Percentiles rank a stretch among this genome's conserved stretches.
Evolutionary conservation across 2,797 vertebrate species (phyloP).

Genomic region (Darevskia mixta): DNA sequence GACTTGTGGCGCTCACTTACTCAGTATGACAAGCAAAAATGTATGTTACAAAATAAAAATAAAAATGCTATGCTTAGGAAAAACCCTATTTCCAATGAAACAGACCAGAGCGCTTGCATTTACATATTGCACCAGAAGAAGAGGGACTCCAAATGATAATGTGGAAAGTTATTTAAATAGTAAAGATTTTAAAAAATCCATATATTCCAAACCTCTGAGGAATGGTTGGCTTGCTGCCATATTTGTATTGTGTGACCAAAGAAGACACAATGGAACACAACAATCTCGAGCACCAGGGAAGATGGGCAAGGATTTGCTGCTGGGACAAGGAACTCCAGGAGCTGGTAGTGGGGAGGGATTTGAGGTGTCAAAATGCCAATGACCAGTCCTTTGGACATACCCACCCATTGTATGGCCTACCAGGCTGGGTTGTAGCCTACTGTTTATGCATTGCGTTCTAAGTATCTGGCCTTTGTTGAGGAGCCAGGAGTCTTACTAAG

Average conservation of each 20-base stretch:
- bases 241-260: not conserved
- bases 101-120: too few relatives aligned
- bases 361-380: not conserved
- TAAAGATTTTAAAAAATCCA: too few relatives aligned
- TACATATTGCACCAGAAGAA: not conserved
- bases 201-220: not conserved
- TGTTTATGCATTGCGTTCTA: not conserved
- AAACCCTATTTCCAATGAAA: not conserved
- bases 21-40: not conserved
- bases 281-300: not conserved
- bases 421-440: not conserved
- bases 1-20: not conserved
- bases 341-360: too few relatives aligned
- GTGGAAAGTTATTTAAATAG: too few relatives aligned
- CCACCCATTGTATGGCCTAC: not conserved
- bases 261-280: not conserved
- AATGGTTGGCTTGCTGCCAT: not conserved
- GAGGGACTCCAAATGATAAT: not conserved
- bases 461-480: not conserved
- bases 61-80: too few relatives aligned
- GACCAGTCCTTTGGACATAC: not conserved
- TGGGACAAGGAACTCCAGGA: not conserved
- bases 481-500: not conserved
- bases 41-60: not conserved
- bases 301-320: not conserved